Percentiles rank a stretch among this genome's conserved stretches.
Conservation (phyloP, 1,140 invertebrate species). For the Plodia interpunctella region DNA sequence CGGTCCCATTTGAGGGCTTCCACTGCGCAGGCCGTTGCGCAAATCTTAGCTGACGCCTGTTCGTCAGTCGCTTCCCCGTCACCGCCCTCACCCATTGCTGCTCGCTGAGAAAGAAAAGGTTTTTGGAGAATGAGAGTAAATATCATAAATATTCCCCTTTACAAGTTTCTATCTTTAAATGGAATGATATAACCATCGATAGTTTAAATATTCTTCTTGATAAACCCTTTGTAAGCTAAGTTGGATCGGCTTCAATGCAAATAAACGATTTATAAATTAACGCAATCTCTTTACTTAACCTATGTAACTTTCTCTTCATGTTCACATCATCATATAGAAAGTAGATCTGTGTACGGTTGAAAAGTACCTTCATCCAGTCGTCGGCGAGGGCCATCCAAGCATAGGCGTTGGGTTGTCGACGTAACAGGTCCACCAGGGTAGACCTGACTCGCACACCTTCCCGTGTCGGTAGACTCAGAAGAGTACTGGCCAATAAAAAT, state of each 20-base stretch:
- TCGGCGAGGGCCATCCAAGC: slow-evolving; percentile 59
- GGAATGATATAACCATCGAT: too few species aligned
- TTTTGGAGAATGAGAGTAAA: too few species aligned
- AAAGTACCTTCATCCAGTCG: slow-evolving; percentile 43
- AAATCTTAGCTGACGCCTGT: slow-evolving; percentile 22
- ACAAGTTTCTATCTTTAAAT: too few species aligned
- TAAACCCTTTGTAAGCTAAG: too few species aligned
- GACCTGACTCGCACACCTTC: slow-evolving; percentile 28
- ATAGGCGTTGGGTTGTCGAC: slow-evolving; percentile 54
- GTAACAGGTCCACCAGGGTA: slow-evolving; percentile 42
- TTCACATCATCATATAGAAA: too few species aligned
- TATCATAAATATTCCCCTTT: too few species aligned
- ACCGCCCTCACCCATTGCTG: slow-evolving; percentile 28
- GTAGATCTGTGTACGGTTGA: too few species aligned
- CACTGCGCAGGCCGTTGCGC: slow-evolving; percentile 39
- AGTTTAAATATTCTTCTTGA: too few species aligned
- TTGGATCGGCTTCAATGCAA: too few species aligned
- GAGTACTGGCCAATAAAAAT: slow-evolving; percentile 33
- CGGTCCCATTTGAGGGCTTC: slow-evolving; percentile 53
- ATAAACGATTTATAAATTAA: too few species aligned
- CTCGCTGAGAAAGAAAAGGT: slow-evolving; percentile 12
- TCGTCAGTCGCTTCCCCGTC: slow-evolving; percentile 27
- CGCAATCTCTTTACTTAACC: too few species aligned
- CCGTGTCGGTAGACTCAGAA: slow-evolving; percentile 38
- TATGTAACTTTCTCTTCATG: too few species aligned